Evolutionary conservation across 1,140 invertebrate species (phyloP).

Genomic region (Pseudomyrmex concolor): DNA sequence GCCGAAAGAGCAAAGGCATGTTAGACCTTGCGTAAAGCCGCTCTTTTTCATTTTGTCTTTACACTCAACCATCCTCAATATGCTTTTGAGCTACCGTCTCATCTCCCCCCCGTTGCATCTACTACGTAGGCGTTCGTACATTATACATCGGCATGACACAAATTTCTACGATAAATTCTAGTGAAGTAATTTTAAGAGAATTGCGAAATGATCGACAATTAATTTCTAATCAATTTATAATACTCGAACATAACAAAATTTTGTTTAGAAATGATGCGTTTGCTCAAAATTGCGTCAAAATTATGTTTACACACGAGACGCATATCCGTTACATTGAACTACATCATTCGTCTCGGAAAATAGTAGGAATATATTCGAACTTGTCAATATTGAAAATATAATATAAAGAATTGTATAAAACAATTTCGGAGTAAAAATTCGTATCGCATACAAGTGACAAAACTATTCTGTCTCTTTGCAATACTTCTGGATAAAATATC

Average conservation of each 20-base stretch:
- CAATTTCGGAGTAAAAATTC: constrained; percentile 10
- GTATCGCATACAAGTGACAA: constrained; percentile 16
- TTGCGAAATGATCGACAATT: not conserved
- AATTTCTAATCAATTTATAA: too few species aligned
- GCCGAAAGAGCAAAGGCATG: constrained; percentile 66
- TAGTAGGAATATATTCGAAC: not conserved
- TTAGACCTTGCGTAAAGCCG: constrained; percentile 52
- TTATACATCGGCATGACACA: constrained; percentile 38
- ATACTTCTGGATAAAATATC: constrained; percentile 8
- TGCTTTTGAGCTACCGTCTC: constrained; percentile 59
- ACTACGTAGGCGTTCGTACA: constrained; percentile 1
- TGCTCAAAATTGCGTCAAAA: not conserved
- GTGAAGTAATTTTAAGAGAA: constrained; percentile 14
- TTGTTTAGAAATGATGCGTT: not conserved
- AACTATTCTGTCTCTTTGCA: constrained; percentile 6
- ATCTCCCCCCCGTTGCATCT: constrained; percentile 61
- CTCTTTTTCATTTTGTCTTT: constrained; percentile 49
- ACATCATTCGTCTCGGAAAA: not conserved
- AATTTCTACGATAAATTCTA: constrained; percentile 12
- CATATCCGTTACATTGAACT: too few species aligned
- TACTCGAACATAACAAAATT: not conserved
- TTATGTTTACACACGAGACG: too few species aligned
- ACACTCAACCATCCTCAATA: constrained; percentile 31
- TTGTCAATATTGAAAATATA: not conserved
- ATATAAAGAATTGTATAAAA: not conserved